Evolutionary conservation across 2,113 vertebrate genomes (phyloP).

Genomic region (Dasyornis broadbenti): DNA sequence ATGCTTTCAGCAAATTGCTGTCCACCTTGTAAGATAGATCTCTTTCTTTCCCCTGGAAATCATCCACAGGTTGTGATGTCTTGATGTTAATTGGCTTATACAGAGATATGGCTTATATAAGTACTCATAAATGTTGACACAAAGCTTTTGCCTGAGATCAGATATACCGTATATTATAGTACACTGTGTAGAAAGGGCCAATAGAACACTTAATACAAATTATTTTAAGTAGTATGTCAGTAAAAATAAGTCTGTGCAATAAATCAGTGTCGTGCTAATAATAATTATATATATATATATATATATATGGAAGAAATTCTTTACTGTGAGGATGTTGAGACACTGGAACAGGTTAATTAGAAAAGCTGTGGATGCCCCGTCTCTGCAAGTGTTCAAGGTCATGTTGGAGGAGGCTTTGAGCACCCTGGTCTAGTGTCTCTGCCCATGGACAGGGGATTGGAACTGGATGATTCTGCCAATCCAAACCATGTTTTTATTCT

Average conservation of each 20-base stretch:
- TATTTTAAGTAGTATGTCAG: background rate
- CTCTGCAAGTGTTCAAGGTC: background rate
- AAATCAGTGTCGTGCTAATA: background rate
- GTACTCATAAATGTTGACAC: background rate
- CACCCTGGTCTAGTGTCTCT: background rate
- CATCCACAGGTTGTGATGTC: background rate
- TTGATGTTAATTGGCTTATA: background rate
- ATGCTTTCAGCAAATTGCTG: background rate
- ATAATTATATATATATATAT: background rate
- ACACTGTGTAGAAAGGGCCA: background rate
- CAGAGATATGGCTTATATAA: background rate
- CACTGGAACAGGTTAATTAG: background rate
- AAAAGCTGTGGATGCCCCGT: background rate
- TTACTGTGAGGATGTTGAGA: background rate
- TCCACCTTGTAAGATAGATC: background rate
- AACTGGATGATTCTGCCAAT: background rate
- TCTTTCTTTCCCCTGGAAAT: background rate
- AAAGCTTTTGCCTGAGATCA: background rate
- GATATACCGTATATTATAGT: background rate
- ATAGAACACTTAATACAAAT: background rate
- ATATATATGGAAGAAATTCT: background rate
- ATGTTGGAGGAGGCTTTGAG: background rate
- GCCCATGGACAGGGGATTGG: background rate
- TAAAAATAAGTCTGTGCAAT: background rate
- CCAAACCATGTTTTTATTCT: background rate